These are phyloP conservation scores for Apamea anceps DNA, from an alignment of 2,888 invertebrate genomes.

Conservation along the genomic window DNA sequence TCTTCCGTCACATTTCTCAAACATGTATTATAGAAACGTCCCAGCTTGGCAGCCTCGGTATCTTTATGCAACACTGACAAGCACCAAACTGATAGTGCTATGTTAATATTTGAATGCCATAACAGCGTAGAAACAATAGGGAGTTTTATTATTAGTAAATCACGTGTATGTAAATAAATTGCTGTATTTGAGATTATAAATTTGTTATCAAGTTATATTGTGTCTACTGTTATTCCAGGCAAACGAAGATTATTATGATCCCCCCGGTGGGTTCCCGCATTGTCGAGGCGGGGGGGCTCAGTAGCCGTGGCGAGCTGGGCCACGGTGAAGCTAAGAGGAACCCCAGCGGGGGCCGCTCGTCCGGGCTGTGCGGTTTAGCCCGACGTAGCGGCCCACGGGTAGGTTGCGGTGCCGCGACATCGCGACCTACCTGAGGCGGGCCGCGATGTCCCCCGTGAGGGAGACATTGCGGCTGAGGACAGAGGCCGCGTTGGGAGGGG, in stretches of 20 bases:
- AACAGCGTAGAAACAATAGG: conserved; percentile 49
- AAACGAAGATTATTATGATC: not conserved
- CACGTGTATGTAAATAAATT: conserved; percentile 34
- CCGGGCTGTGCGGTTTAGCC: no score
- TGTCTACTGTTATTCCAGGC: not conserved
- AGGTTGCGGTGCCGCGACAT: no score
- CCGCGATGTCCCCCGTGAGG: no score
- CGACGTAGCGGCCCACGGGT: no score
- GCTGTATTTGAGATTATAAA: conserved; percentile 3
- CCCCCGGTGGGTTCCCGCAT: no score
- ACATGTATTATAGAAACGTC: conserved; percentile 11
- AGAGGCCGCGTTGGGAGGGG: no score
- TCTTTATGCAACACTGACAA: conserved; percentile 45
- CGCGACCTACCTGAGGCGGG: no score
- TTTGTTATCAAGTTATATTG: not conserved
- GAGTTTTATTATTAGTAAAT: conserved; percentile 50
- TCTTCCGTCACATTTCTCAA: conserved; percentile 43
- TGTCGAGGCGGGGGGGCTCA: no score
- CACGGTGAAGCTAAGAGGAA: no score
- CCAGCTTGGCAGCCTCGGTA: conserved; percentile 49
- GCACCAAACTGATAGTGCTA: conserved; percentile 20
- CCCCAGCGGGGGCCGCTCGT: no score
- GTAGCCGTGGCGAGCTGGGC: no score
- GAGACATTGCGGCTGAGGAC: no score
- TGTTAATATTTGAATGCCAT: conserved; percentile 51